These are phyloP conservation scores for Drosophila affinis DNA, from an alignment of 2,888 invertebrate species.

Conservation along the genomic window DNA sequence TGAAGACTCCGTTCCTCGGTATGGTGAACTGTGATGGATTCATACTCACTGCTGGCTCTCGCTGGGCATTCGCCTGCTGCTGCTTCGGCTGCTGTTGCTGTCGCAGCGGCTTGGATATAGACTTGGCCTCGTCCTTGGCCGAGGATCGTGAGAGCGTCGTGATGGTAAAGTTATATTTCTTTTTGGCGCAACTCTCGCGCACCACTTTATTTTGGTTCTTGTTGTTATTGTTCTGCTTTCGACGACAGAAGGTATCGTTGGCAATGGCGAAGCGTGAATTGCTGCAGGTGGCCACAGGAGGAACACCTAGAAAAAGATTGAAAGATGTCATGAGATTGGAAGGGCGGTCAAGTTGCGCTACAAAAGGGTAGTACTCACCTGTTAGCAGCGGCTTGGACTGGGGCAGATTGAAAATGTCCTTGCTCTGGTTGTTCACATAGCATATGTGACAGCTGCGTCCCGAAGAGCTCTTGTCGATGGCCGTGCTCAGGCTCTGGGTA, in stretches of 20 bases:
- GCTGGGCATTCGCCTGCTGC: conserved; percentile 28
- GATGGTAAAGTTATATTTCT: conserved; percentile 83
- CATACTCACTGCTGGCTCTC: conserved; percentile 30
- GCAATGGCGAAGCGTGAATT: conserved; percentile 76
- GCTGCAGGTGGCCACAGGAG: conserved; percentile 61
- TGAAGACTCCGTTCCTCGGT: conserved; percentile 86
- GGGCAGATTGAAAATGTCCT: conserved; percentile 82
- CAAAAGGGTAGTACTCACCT: conserved; percentile 13
- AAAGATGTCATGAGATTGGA: neutral
- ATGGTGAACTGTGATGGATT: conserved; percentile 75
- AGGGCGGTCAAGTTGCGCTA: neutral
- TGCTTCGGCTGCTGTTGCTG: conserved; percentile 22
- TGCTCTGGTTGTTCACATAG: conserved; percentile 83
- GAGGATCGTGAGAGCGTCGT: conserved; percentile 81
- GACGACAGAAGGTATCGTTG: conserved; percentile 70
- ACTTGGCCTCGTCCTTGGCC: conserved; percentile 40
- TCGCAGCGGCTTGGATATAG: conserved; percentile 31
- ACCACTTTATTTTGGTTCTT: conserved; percentile 69
- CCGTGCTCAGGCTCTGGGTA: conserved; percentile 83
- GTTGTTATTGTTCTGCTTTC: conserved; percentile 71
- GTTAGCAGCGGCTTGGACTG: conserved; percentile 48
- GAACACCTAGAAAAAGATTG: conserved; percentile 6
- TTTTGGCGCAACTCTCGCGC: conserved; percentile 69
- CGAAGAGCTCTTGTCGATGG: conserved; percentile 80
- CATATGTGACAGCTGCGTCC: conserved; percentile 84